Conservation (phyloP, 64 coral and sea anemone species). For the Pachyseris speciosa region DNA sequence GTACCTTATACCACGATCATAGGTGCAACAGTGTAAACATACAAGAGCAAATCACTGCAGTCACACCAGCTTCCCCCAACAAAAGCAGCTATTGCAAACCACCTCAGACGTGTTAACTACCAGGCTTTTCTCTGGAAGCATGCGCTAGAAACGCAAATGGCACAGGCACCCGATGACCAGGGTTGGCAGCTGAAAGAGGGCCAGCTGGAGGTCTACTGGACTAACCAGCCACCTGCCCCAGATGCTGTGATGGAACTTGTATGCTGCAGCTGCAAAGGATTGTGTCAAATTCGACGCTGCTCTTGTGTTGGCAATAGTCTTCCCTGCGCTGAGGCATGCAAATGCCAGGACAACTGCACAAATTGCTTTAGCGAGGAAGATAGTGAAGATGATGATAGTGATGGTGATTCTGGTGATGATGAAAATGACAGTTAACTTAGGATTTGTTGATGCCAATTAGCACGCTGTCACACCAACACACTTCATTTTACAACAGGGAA, state of each 20-base stretch:
- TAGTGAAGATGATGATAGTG: slow-evolving; percentile 18
- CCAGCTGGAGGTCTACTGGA: slow-evolving; percentile 51
- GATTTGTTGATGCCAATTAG: background rate
- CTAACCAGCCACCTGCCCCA: slow-evolving; percentile 38
- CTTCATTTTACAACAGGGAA: background rate
- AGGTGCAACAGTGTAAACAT: slow-evolving; percentile 46
- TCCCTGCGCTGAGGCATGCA: slow-evolving; percentile 52
- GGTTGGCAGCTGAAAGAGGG: slow-evolving; percentile 50
- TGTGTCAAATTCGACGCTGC: slow-evolving; percentile 45
- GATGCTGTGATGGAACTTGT: slow-evolving; percentile 56
- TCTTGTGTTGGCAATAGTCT: slow-evolving; percentile 65
- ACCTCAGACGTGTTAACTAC: slow-evolving; percentile 60
- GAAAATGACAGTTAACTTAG: background rate
- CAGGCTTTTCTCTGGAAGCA: slow-evolving; percentile 76
- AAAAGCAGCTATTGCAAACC: slow-evolving; percentile 41
- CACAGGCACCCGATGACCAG: slow-evolving; percentile 54
- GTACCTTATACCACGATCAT: slow-evolving; percentile 52
- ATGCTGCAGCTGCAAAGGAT: slow-evolving; percentile 64
- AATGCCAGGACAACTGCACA: slow-evolving; percentile 27
- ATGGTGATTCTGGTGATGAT: background rate
- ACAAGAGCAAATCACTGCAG: slow-evolving; percentile 58
- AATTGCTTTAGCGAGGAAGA: slow-evolving; percentile 5
- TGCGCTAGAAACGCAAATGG: slow-evolving; percentile 26
- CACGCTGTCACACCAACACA: background rate
- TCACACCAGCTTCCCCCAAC: slow-evolving; percentile 75